Evolutionary conservation across 2,113 vertebrate species (phyloP).

Genomic region (Tenebrosternarchus preto): DNA sequence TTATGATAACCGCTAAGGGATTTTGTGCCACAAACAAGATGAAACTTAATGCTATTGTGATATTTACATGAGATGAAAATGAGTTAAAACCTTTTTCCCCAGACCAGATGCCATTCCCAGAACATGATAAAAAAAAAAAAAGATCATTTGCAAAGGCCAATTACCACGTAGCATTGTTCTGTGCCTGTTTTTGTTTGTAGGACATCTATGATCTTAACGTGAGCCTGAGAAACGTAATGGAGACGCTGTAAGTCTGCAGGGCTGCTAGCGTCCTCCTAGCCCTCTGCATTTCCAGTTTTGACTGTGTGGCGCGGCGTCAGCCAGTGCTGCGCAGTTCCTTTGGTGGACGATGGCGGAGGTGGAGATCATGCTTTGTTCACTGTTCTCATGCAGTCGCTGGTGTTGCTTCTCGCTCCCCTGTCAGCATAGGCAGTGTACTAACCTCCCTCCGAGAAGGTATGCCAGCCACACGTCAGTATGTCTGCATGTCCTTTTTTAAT

Average conservation of each 20-base stretch:
- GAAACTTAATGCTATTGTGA: not conserved
- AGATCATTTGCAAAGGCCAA: conserved; percentile 13
- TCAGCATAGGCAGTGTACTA: conserved; percentile 54
- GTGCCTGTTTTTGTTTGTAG: conserved; percentile 56
- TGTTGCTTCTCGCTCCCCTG: conserved; percentile 34
- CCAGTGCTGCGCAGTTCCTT: conserved; percentile 55
- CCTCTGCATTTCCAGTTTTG: conserved; percentile 58
- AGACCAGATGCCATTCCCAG: not conserved
- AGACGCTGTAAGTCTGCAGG: conserved; percentile 59
- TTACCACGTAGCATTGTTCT: conserved; percentile 43
- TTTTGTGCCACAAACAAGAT: conserved; percentile 5
- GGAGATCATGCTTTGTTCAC: conserved; percentile 54
- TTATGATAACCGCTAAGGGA: not conserved
- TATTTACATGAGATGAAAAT: not conserved
- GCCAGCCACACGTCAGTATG: conserved; percentile 52
- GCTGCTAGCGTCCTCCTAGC: conserved; percentile 53
- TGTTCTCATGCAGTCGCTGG: conserved; percentile 49
- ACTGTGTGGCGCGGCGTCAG: conserved; percentile 54
- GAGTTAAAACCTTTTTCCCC: not conserved
- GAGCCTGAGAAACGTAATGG: conserved; percentile 52
- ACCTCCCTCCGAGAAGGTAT: conserved; percentile 55
- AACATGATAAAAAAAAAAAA: conserved; percentile 8
- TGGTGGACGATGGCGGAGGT: conserved; percentile 53
- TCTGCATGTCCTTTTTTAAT: conserved; percentile 57
- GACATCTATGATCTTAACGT: conserved; percentile 59